These are phyloP conservation scores for Danio tinwini DNA, from an alignment of 2,797 vertebrate genomes.

Conservation along the genomic window DNA sequence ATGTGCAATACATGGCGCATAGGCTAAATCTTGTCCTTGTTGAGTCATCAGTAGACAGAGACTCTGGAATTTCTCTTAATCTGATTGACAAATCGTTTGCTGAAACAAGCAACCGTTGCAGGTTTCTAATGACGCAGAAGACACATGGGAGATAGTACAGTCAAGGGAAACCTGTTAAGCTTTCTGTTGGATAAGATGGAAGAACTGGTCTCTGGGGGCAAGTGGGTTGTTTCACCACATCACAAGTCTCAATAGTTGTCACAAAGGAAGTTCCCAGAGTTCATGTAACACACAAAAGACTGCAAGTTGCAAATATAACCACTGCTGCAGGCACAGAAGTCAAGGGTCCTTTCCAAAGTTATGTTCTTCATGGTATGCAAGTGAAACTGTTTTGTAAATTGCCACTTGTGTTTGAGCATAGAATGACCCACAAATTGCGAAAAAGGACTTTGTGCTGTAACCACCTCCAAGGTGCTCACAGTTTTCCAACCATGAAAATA, in stretches of 20 bases:
- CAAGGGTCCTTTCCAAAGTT: neutral
- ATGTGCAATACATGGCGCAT: neutral
- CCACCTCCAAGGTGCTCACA: neutral
- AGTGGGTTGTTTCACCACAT: conserved; percentile 1
- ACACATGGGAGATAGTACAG: neutral
- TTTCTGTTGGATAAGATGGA: neutral
- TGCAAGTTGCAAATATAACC: neutral
- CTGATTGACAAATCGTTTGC: neutral
- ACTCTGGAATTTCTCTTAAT: neutral
- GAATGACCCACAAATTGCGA: neutral
- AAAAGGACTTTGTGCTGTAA: neutral
- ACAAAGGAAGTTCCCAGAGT: neutral
- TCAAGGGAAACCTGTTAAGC: neutral
- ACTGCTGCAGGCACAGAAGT: neutral
- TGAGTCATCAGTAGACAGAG: neutral
- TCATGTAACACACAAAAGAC: neutral
- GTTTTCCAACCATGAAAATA: neutral
- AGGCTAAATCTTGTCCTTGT: neutral
- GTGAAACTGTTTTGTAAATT: neutral
- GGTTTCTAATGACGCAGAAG: neutral
- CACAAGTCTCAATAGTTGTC: neutral
- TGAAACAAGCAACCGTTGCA: conserved; percentile 3
- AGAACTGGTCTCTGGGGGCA: neutral
- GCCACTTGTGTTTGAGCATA: neutral
- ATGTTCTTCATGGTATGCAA: neutral